Conservation (phyloP, 2,113 vertebrate genomes). For the Dunckerocampus dactyliophorus region DNA sequence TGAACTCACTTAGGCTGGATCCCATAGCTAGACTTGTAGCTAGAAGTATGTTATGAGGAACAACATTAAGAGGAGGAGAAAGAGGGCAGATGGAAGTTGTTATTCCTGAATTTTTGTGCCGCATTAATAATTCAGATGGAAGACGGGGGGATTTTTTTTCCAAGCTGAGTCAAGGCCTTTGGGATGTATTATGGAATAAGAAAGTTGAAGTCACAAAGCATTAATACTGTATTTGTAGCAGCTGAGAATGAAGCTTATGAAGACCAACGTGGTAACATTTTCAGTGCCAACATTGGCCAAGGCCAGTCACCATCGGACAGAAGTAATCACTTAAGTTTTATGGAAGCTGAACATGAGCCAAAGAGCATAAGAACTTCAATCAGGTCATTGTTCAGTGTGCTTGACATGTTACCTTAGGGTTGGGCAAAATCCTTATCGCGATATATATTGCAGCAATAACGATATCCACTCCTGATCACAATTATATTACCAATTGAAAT, state of each 20-base stretch:
- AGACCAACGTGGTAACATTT: neutral
- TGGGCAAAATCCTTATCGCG: no score
- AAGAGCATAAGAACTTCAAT: neutral
- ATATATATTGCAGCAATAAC: no score
- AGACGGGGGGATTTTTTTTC: slow-evolving; percentile 4
- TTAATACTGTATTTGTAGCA: neutral
- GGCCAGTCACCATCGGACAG: neutral
- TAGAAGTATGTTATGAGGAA: slow-evolving; percentile 29
- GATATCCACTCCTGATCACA: no score
- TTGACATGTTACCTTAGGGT: neutral
- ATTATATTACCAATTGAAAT: no score
- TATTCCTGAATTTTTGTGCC: slow-evolving; percentile 24
- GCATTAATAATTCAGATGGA: slow-evolving; percentile 41
- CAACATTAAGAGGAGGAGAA: slow-evolving; percentile 26
- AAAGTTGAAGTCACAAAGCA: neutral
- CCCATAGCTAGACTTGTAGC: slow-evolving; percentile 38
- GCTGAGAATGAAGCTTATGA: neutral
- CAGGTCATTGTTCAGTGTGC: neutral
- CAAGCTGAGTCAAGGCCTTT: slow-evolving; percentile 7
- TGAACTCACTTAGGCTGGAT: slow-evolving; percentile 36
- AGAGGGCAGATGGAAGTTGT: slow-evolving; percentile 19
- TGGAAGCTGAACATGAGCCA: neutral
- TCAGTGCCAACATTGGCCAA: neutral
- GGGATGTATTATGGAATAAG: slow-evolving; percentile 6
- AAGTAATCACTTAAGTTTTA: neutral